Conservation (phyloP, 2,888 invertebrate species). For the Macrophya annulata region DNA sequence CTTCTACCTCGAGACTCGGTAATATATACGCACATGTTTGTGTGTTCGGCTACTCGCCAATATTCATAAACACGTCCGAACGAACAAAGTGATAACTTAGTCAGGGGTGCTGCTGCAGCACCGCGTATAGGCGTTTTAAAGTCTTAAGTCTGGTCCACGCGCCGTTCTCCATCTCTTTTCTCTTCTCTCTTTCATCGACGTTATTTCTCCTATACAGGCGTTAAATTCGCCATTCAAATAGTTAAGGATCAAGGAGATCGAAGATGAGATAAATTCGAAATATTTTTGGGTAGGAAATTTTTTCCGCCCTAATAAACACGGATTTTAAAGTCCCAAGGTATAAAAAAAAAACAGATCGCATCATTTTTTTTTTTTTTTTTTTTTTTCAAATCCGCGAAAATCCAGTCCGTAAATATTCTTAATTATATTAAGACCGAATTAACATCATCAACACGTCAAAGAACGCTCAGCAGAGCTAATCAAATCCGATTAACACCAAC, state of each 20-base stretch:
- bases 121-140: conserved; percentile 53
- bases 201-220: neutral
- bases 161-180: neutral
- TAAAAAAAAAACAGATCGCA: neutral
- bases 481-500: conserved; percentile 41
- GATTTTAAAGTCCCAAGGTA: neutral
- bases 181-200: neutral
- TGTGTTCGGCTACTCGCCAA: conserved; percentile 63
- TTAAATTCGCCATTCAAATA: neutral
- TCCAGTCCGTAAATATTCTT: conserved; percentile 29
- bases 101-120: conserved; percentile 45
- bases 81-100: conserved; percentile 53
- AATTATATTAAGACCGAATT: conserved; percentile 40
- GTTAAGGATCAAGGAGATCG: neutral
- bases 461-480: conserved; percentile 39
- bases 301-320: neutral
- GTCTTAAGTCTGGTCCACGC: conserved; percentile 46
- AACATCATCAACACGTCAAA: conserved; percentile 46
- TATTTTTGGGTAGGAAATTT: neutral
- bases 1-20: conserved; percentile 19
- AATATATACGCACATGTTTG: conserved; percentile 55
- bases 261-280: neutral
- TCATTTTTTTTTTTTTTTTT: too few relatives aligned
- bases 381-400: neutral
- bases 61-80: conserved; percentile 65